Conservation (phyloP, 2,113 vertebrate genomes). For the Zosterops hypoxanthus region DNA sequence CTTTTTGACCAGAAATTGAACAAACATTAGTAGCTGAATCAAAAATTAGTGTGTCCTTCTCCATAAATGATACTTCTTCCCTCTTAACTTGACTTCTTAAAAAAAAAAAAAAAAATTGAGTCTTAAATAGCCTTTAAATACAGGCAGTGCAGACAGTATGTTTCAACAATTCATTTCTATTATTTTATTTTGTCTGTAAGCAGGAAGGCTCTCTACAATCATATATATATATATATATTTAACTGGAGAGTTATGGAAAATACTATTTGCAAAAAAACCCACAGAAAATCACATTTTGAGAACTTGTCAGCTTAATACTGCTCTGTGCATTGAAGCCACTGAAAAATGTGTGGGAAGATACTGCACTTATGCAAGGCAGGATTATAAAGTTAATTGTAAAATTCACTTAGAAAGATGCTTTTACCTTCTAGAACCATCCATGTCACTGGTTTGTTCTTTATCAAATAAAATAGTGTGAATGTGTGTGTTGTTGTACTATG, state of each 20-base stretch:
- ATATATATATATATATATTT: too few relatives aligned
- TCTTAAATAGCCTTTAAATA: not conserved
- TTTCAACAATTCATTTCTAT: not conserved
- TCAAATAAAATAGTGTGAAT: not conserved
- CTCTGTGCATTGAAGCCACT: not conserved
- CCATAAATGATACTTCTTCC: not conserved
- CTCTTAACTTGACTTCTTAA: not conserved
- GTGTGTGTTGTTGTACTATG: not conserved
- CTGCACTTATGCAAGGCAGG: not conserved
- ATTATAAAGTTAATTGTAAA: not conserved
- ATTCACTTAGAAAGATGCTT: not conserved
- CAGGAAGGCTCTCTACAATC: not conserved
- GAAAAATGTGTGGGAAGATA: not conserved
- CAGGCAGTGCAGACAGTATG: not conserved
- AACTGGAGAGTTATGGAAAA: not conserved
- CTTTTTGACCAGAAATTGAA: not conserved
- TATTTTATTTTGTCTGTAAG: not conserved
- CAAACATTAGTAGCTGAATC: not conserved
- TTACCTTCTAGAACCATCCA: not conserved
- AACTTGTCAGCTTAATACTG: not conserved
- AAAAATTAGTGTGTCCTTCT: not conserved
- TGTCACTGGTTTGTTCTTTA: not conserved
- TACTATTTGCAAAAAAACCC: not conserved
- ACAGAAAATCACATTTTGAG: not conserved
- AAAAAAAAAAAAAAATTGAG: not conserved